Evolutionary conservation across 2,888 invertebrate genomes (phyloP), one percentile per base, ranked within the genome.

Genomic region (Eugnorisma glareosa): DNA sequence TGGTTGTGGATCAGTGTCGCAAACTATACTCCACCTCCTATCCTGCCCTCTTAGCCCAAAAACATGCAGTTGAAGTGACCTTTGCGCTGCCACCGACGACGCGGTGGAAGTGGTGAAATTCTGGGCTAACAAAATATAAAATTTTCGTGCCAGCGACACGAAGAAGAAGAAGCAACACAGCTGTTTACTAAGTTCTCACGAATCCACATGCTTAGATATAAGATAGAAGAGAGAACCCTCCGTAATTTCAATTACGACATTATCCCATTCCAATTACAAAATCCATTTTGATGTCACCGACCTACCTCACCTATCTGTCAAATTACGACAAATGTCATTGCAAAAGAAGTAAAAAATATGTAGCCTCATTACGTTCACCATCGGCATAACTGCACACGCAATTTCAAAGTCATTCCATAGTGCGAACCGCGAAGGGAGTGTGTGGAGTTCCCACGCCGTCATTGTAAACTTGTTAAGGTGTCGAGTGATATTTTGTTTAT

Each of bases 401-500:
- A 74, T 82, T 83, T 79, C 70, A 74, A 84, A 84, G 84, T 79
- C 63, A 84, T 84, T 84, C 67, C 51, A 35, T 64, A 54, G 43
- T 54, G 71, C 43, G 24, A 7, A 72, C n/a, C 37, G 67, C 74
- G 51, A 67, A 79, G 66, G 84, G 79, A 78, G 73, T 63, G 69
- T 43, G 61, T 70, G 11, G 1, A 37, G 40, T 82, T 82, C 79
- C 84, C 84, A 82, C 82, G 82, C 28, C 43, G 35, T 18, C 18
- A 59, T 84, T 67, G 70, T 79, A 59, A 35, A 64, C 43, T 64
- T 37, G 51, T 40, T 72, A 66, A 54, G 69, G 35, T 67, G 73
- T 73, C 67, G 45, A 82, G 31, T 78, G 64, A 28, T 54, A 54
- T 64, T 76, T 72, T 68, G 63, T 68, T 57, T 67, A 61, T 82